phyloP scores from a whole-genome alignment of 2,113 vertebrate genomes.

The Orthochromis malagaraziensis region DNA sequence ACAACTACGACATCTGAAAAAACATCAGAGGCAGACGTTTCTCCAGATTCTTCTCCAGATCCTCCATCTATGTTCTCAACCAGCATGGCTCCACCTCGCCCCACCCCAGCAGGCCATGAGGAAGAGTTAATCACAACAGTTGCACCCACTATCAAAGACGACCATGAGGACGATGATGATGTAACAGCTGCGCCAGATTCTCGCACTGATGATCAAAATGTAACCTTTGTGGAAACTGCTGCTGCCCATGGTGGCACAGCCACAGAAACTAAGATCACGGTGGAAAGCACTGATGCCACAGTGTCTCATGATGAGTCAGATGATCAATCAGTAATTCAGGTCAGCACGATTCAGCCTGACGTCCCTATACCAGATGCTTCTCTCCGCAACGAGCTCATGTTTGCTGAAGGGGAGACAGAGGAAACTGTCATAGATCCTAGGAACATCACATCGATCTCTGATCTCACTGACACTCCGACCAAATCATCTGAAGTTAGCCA shows the following conservation, averaged over 20 bases:
- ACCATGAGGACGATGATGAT: conserved; percentile 6
- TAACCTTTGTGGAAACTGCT: neutral
- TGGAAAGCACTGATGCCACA: neutral
- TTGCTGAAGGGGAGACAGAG: conserved; percentile 58
- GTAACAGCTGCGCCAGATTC: neutral
- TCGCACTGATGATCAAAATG: conserved; percentile 5
- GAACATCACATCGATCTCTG: neutral
- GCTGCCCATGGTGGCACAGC: conserved; percentile 31
- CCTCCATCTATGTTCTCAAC: conserved; percentile 72
- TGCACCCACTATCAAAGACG: conserved; percentile 31
- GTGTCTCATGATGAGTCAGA: conserved; percentile 39
- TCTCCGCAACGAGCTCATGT: conserved; percentile 54
- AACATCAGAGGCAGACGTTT: neutral
- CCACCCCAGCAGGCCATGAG: conserved; percentile 13
- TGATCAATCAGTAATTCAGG: conserved; percentile 40
- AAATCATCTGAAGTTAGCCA: conserved; percentile 11
- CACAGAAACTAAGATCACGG: neutral
- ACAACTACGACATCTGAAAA: neutral
- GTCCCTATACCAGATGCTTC: conserved; percentile 35
- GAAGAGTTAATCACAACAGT: conserved; percentile 44
- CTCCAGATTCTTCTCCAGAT: conserved; percentile 15
- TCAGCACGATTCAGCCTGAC: conserved; percentile 59
- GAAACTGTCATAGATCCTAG: conserved; percentile 38
- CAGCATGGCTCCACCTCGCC: conserved; percentile 65
- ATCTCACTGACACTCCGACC: conserved; percentile 4